Percentiles rank a stretch among this genome's conserved stretches.
Evolutionary conservation across 1,140 invertebrate species (phyloP).

Genomic region (Dendrolimus kikuchii): DNA sequence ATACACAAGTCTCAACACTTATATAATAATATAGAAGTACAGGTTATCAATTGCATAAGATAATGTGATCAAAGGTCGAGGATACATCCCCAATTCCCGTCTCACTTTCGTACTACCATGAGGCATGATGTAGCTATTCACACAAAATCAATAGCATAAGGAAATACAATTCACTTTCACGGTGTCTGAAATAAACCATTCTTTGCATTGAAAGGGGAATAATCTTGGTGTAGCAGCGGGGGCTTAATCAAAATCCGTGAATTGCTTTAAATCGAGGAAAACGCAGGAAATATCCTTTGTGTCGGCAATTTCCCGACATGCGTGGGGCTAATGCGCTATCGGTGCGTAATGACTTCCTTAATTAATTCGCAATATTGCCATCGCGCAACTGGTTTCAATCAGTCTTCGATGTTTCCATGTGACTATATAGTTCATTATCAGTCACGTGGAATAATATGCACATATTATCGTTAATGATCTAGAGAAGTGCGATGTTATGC

Average conservation of each 20-base stretch:
- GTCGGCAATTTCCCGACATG: slow-evolving; percentile 62
- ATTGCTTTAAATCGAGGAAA: slow-evolving; percentile 71
- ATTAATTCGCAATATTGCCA: slow-evolving; percentile 66
- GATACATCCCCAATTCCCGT: slow-evolving; percentile 4
- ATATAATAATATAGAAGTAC: too few species aligned
- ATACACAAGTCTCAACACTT: too few species aligned
- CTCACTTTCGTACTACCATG: slow-evolving; percentile 13
- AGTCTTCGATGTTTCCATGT: not conserved
- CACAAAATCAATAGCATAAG: slow-evolving; percentile 54
- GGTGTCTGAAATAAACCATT: slow-evolving; percentile 67
- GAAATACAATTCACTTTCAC: slow-evolving; percentile 65
- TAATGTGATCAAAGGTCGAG: too few species aligned
- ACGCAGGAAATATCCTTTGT: slow-evolving; percentile 69
- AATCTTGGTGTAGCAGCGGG: slow-evolving; percentile 64
- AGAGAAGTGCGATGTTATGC: too few species aligned
- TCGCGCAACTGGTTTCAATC: not conserved
- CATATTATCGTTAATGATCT: too few species aligned
- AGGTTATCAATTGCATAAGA: too few species aligned
- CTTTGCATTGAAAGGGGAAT: slow-evolving; percentile 67
- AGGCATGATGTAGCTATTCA: slow-evolving; percentile 5
- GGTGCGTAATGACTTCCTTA: slow-evolving; percentile 68
- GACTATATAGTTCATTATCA: too few species aligned
- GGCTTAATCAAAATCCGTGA: slow-evolving; percentile 67
- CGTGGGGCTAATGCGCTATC: slow-evolving; percentile 63
- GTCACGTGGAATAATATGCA: too few species aligned